Base-by-base conservation (phyloP, 30 jellyfish, hydroid and myxozoan genomes). In the Aurelia sp. region DNA sequence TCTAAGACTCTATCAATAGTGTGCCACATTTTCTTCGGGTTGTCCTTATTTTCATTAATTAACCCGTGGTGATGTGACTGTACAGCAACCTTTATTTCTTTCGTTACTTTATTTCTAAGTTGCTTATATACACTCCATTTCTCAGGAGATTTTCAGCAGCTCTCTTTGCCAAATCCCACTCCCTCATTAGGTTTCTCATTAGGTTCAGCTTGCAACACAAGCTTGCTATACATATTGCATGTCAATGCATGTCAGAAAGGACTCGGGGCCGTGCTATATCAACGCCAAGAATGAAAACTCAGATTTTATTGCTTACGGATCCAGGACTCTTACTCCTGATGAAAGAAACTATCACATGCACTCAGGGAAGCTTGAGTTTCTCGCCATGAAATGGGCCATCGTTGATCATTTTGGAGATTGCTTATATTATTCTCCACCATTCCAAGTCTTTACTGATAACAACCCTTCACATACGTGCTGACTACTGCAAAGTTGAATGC, bases 161-260 rank as follows among this genome's bases (percentile, higher is more conserved):
- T n/a, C n/a, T n/a, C n/a, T n/a, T n/a, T n/a, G n/a, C n/a, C n/a
- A n/a, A n/a, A n/a, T n/a, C n/a, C n/a, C n/a, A n/a, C n/a, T n/a
- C n/a, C n/a, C n/a, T n/a, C n/a, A n/a, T n/a, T n/a, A n/a, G n/a
- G n/a, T n/a, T n/a, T n/a, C n/a, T n/a, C n/a, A n/a, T n/a, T n/a
- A n/a, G n/a, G n/a, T n/a, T n/a, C n/a, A n/a, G n/a, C n/a, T n/a
- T n/a, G n/a, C n/a, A n/a, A 38, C 5, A 3, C 48, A 38, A 38
- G 48, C 48, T 38, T 38, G 48, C 63, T 8, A 20, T 75, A n/a
- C 7, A 18, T 48, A 2, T 13, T 75, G 5, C 82, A 75, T 69
- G 52, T 69, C 10, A 52, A 75, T 75, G 87, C 87, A 22, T 22
- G 82, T 40, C 22, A 27, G 16, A 13, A 51, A 17, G 87, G 87